phyloP scores from a whole-genome alignment of 2,797 vertebrate species.

The Taeniopygia guttata region DNA sequence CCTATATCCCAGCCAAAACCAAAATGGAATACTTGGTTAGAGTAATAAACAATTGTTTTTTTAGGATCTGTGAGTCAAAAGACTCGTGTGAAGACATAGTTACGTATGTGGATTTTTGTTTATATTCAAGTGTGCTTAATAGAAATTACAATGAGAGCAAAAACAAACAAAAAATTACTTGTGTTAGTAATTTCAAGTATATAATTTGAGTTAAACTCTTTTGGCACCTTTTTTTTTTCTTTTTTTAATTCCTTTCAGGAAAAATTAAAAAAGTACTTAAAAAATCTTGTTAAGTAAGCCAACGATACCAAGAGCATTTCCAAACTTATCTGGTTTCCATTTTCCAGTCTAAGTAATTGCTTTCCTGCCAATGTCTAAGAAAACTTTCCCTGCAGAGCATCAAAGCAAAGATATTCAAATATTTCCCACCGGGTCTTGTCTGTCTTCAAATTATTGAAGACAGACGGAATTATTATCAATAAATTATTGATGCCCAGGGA shows the following conservation, averaged over 20 bases:
- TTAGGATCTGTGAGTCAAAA: background rate
- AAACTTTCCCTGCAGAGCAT: background rate
- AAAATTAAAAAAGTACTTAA: background rate
- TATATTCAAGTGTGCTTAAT: background rate
- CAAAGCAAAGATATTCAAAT: background rate
- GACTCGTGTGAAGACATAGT: background rate
- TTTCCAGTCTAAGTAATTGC: background rate
- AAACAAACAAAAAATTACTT: background rate
- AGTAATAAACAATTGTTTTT: background rate
- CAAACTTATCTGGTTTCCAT: background rate
- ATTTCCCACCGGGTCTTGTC: background rate
- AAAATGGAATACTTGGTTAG: background rate
- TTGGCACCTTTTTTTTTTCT: fast-evolving
- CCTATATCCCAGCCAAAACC: background rate
- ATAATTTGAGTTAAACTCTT: background rate
- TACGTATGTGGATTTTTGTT: background rate
- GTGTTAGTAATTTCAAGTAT: background rate
- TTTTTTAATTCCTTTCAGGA: background rate
- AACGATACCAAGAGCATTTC: background rate
- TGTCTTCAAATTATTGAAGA: background rate
- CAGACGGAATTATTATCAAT: background rate
- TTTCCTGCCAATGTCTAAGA: background rate
- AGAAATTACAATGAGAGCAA: background rate
- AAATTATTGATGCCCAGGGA: background rate
- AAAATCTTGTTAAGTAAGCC: background rate